Percentiles rank a stretch among this genome's conserved stretches.
Evolutionary conservation across 1,140 invertebrate species (phyloP).

Genomic region (Bombus affinis): DNA sequence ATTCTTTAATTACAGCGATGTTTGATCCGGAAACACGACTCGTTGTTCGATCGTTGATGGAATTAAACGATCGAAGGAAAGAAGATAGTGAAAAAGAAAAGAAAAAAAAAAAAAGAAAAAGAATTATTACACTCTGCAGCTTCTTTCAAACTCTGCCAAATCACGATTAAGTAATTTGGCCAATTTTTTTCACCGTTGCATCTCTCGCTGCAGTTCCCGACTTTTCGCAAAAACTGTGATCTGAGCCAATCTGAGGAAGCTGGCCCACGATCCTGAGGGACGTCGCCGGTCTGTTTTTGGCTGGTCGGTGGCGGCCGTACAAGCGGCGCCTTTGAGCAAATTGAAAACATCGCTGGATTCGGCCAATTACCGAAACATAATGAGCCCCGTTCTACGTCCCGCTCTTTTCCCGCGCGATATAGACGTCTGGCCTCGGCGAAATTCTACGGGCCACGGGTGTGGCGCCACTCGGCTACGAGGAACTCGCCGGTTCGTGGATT

Average conservation of each 20-base stretch:
- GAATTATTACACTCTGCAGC: not conserved
- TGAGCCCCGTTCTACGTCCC: conserved; percentile 63
- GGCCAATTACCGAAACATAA: conserved; percentile 79
- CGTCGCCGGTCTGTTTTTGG: not conserved
- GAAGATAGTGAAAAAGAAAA: not conserved
- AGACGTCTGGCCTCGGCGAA: conserved; percentile 36
- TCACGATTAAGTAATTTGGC: not conserved
- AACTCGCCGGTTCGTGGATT: conserved; percentile 60
- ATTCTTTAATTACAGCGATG: not conserved
- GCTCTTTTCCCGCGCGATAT: conserved; percentile 40
- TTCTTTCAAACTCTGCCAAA: not conserved
- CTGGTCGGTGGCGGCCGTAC: conserved; percentile 22
- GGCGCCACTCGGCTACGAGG: conserved; percentile 61
- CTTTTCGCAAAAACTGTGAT: not conserved
- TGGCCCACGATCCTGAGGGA: not conserved
- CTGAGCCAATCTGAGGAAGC: not conserved
- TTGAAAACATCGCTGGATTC: conserved; percentile 79
- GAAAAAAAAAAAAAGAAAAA: not conserved
- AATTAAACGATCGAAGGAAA: too few species aligned
- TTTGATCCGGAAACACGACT: not conserved
- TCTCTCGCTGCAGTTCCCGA: not conserved
- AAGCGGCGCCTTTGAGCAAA: conserved; percentile 78
- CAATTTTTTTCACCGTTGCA: not conserved
- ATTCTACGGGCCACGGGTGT: conserved; percentile 29
- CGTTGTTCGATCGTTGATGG: too few species aligned